These are phyloP conservation scores for Pomatostomus ruficeps DNA, from an alignment of 2,113 vertebrate species.

Conservation along the genomic window DNA sequence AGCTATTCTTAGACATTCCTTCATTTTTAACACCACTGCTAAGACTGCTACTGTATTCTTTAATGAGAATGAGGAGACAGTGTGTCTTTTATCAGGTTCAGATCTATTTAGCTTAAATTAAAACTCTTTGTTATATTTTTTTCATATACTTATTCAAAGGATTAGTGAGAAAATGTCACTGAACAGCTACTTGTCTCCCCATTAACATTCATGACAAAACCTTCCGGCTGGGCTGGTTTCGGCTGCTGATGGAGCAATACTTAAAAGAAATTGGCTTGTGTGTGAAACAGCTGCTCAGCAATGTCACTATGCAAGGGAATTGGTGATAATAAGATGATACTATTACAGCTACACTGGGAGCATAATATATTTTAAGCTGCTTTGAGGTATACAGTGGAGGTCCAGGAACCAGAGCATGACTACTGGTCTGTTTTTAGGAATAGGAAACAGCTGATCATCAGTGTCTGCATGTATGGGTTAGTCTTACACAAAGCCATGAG, in stretches of 20 bases:
- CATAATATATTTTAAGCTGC: slow-evolving; percentile 35
- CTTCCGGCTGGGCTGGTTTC: slow-evolving; percentile 53
- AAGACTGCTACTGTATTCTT: not conserved
- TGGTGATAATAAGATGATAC: slow-evolving; percentile 64
- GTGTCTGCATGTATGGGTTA: not conserved
- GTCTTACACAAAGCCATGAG: not conserved
- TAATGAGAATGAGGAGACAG: not conserved
- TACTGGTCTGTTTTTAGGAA: not conserved
- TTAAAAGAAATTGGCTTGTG: slow-evolving; percentile 72
- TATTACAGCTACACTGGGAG: slow-evolving; percentile 32
- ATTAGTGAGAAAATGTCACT: slow-evolving; percentile 50
- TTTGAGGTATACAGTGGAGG: not conserved
- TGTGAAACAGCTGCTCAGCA: slow-evolving; percentile 67
- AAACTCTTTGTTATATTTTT: slow-evolving; percentile 45
- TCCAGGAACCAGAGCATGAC: not conserved
- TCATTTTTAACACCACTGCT: slow-evolving; percentile 20
- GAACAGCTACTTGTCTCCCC: slow-evolving; percentile 46
- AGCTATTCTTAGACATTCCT: not conserved
- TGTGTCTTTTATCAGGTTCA: slow-evolving; percentile 9
- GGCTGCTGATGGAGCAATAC: slow-evolving; percentile 66
- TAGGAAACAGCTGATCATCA: not conserved
- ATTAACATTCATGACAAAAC: slow-evolving; percentile 70
- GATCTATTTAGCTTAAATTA: slow-evolving; percentile 48
- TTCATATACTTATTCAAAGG: slow-evolving; percentile 40
- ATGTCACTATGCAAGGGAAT: slow-evolving; percentile 55